Base-by-base conservation (phyloP, 2,113 vertebrate species). In the Axis porcinus region DNA sequence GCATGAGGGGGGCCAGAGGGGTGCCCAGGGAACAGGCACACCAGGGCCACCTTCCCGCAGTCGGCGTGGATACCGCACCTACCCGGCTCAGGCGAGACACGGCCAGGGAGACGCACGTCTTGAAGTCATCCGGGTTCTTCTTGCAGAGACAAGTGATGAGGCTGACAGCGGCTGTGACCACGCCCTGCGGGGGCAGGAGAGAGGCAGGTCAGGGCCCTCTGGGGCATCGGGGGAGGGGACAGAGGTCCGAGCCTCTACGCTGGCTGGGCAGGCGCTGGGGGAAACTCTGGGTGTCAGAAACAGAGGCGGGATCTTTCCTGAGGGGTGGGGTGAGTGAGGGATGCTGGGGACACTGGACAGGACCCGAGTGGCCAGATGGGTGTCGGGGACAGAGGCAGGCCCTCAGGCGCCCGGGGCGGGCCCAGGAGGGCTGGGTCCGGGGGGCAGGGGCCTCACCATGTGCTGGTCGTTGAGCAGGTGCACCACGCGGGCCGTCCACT, bases 51-150 rank as follows among this genome's bases (percentile, higher is more conserved):
- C 50, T 21, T 30, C 12, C n/a, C 0, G 0, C 13, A 2, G 50
- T n/a, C 21, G 98, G 90, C 36, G 97, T 98, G 84, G 98, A 98
- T 55, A 17, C 57, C 43, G 57, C 28, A 91, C 97, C 2, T 83
- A 99, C 99, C 98, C 99, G 98, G 98, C 99, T 99, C 79, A 99
- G 99, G 92, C 99, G 98, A 1, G 99, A 99, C 90, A 99, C 99
- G 0, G 99, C 99, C 96, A 99, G 97, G 2, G 99, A 99, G 97
- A 99, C 99, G 1, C 99, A 99, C 0, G 99, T 99, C 98, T 99
- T 99, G 93, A 99, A 99, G 98, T 99, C 99, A 2, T 99, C 99
- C 0, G 99, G 99, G 97, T 99, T 99, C 98, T 99, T 99, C 98
- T 99, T 99, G 98, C 99, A 99, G 92, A 99, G 99, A 97, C 99